Conservation (phyloP, 2,113 vertebrate genomes). For the Procavia capensis region DNA sequence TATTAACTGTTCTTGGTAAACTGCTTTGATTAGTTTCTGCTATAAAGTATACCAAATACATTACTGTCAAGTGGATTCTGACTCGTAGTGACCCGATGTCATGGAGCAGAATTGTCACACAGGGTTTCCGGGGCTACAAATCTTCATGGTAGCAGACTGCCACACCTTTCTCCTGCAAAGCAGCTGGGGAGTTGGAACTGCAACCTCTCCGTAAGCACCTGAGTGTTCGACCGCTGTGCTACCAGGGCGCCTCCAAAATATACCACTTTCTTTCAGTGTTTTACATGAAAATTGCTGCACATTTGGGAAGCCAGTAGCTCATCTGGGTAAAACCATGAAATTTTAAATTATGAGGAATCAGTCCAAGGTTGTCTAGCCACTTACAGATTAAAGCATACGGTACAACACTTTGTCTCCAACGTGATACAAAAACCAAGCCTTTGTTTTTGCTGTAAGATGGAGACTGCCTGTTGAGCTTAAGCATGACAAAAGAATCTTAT, state of each 20-base stretch:
- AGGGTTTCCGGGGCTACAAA: too few species aligned
- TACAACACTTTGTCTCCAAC: background rate
- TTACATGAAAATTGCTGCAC: background rate
- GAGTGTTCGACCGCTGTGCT: too few species aligned
- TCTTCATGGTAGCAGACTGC: too few species aligned
- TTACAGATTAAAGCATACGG: slow-evolving; percentile 22
- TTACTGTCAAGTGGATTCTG: too few species aligned
- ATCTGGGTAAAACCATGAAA: slow-evolving; percentile 20
- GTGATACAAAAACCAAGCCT: slow-evolving; percentile 2
- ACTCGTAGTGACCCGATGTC: too few species aligned
- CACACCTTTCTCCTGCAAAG: too few species aligned
- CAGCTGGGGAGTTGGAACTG: too few species aligned
- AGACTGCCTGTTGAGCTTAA: slow-evolving; percentile 36
- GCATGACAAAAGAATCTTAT: slow-evolving; percentile 20
- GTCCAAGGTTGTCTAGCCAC: background rate
- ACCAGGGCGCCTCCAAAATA: background rate
- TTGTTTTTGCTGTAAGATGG: background rate
- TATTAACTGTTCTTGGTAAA: background rate
- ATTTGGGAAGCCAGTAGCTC: background rate
- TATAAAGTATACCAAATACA: background rate
- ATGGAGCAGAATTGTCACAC: too few species aligned
- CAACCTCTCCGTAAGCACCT: too few species aligned
- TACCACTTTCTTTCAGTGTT: background rate
- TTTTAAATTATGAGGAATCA: slow-evolving; percentile 14
- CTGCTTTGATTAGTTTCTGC: background rate